Base-by-base conservation (phyloP, 1,140 invertebrate genomes). In the Lordiphosa stackelbergi region DNA sequence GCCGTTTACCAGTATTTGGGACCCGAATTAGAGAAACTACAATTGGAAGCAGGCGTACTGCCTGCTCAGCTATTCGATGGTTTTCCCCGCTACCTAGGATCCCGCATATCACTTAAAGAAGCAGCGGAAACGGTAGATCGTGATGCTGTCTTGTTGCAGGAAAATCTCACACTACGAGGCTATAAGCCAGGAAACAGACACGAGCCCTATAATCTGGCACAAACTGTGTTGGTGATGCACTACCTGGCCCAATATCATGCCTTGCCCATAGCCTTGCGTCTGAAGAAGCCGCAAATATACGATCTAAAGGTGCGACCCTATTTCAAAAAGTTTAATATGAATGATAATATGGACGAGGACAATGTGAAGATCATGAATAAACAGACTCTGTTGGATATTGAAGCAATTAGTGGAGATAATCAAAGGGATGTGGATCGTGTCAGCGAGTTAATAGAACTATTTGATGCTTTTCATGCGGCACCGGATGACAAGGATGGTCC, bases 191-290 rank as follows among this genome's bases (percentile, higher is more conserved):
- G 87, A 0, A 88, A 91, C 41, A 87, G 91, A 35, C 70, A 86
- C 22, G 51, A 66, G 2, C 88, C 90, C 3, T 89, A 90, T 24
- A 90, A 91, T 66, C 41, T 90, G 4, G 85, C 88, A 3, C 89
- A 90, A 16, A 87, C 90, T 0, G 86, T 74, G 41, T 45, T 90
- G 2, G 88, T 90, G 1, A 56, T 92, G 2, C 68, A 86, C 28
- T 83, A 89, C 8, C 46, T 92, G 59, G 91, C 91, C 0, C 85
- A 86, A 53, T 91, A 90, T 63, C 91, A 92, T 59, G 90, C 90
- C 0, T 75, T 91, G 7, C 89, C 91, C 0, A 89, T 92, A 6
- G 91, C 90, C 0, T 78, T 89, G 41, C 90, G 90, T 19, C 55
- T 88, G 0, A 88, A 91, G 12, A 89, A 89, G 31, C 89, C 90